Conservation (phyloP, 2,113 vertebrate genomes). For the Origma solitaria region DNA sequence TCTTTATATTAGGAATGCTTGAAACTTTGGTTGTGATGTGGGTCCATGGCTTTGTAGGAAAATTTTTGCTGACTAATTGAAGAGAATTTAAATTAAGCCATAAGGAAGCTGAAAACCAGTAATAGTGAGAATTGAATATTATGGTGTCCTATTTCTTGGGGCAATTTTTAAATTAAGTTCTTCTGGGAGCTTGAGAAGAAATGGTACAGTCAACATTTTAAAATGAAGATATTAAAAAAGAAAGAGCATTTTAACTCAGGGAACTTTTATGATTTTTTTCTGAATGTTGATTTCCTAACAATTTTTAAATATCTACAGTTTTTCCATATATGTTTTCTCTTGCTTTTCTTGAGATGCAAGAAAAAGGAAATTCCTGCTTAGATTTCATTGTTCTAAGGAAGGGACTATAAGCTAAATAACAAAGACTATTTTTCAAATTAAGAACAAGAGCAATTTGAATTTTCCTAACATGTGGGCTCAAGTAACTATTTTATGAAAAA, state of each 20-base stretch:
- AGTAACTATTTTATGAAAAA: neutral
- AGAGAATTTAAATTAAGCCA: neutral
- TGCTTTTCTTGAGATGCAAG: neutral
- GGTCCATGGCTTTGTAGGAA: neutral
- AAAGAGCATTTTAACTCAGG: neutral
- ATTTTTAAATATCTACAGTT: neutral
- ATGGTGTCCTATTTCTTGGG: neutral
- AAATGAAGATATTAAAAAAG: neutral
- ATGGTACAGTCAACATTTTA: neutral
- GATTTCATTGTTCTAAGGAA: neutral
- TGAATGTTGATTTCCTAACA: neutral
- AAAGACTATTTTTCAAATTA: neutral
- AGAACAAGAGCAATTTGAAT: neutral
- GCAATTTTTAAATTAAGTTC: neutral
- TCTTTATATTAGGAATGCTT: neutral
- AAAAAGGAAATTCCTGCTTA: neutral
- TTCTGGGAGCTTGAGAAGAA: neutral
- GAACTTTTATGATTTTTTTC: neutral
- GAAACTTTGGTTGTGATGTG: neutral
- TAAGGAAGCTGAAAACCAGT: neutral
- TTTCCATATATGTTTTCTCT: neutral
- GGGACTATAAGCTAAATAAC: neutral
- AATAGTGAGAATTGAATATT: neutral
- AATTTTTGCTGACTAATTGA: neutral
- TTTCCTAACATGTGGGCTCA: fast-evolving